Conservation (phyloP, 2,797 vertebrate species). For the Notamacropus eugenii region DNA sequence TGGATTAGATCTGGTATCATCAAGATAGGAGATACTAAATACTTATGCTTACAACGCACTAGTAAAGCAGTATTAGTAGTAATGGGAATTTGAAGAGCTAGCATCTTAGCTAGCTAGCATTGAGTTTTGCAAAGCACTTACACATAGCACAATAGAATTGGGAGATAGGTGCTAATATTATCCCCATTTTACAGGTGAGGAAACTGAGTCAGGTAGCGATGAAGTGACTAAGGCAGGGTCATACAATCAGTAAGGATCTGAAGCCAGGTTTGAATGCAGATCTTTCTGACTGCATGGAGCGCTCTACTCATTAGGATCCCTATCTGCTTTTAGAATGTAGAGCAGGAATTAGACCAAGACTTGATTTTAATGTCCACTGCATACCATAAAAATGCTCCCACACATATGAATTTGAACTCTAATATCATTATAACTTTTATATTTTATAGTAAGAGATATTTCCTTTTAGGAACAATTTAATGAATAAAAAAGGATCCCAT, state of each 20-base stretch:
- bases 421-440: conserved; percentile 74
- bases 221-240: background rate
- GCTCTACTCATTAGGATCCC: background rate
- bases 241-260: background rate
- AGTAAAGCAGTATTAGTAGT: background rate
- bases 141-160: background rate
- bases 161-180: background rate
- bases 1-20: background rate
- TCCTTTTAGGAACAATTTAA: conserved; percentile 68
- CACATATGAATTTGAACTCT: conserved; percentile 65
- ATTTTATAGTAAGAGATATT: conserved; percentile 62
- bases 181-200: background rate
- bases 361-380: background rate
- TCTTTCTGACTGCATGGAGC: background rate
- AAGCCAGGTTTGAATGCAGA: background rate
- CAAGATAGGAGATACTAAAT: background rate
- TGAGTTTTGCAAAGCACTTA: background rate
- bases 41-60: background rate
- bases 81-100: background rate
- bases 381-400: background rate
- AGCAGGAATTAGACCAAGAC: background rate
- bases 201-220: background rate
- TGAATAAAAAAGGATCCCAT: conserved; percentile 38
- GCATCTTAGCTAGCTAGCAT: no score
- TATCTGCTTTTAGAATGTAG: background rate